A percentile compares a stretch with the other conserved stretches of the same genome.
Evolutionary conservation across 2,888 invertebrate genomes (phyloP).

Genomic region (Eupithecia insigniata): DNA sequence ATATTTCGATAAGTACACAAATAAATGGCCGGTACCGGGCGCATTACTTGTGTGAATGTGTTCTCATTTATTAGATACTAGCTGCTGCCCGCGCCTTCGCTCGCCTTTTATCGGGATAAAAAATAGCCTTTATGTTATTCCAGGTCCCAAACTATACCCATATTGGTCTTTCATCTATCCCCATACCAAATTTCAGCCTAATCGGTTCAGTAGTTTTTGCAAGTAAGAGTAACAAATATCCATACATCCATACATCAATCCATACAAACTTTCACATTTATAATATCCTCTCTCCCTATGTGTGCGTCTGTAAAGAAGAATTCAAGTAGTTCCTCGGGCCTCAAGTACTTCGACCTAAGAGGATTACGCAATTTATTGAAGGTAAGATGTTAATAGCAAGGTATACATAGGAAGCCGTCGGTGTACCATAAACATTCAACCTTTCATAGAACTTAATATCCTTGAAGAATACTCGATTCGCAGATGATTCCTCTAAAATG

Average conservation of each 20-base stretch:
- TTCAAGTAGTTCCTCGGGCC: slow-evolving; percentile 4
- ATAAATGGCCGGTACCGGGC: not conserved
- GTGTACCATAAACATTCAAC: not conserved
- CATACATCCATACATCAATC: no score
- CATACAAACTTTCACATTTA: no score
- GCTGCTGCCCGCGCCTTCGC: no score
- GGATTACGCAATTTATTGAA: slow-evolving; percentile 7
- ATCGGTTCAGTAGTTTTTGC: no score
- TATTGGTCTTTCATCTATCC: no score
- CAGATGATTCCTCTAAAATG: not conserved
- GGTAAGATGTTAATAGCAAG: not conserved
- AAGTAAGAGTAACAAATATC: no score
- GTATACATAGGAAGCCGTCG: not conserved
- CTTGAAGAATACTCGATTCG: not conserved
- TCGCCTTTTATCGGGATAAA: no score
- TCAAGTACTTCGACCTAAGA: not conserved
- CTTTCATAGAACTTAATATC: not conserved
- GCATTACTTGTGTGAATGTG: slow-evolving; percentile 33
- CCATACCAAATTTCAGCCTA: no score
- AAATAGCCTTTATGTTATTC: no score
- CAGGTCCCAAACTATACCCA: no score
- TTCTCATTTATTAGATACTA: slow-evolving; percentile 35
- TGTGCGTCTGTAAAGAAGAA: slow-evolving; percentile 4
- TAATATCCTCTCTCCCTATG: not conserved
- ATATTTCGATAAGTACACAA: not conserved